These are phyloP conservation scores for Zophobas atratus DNA, from an alignment of 1,140 invertebrate genomes.

Conservation along the genomic window DNA sequence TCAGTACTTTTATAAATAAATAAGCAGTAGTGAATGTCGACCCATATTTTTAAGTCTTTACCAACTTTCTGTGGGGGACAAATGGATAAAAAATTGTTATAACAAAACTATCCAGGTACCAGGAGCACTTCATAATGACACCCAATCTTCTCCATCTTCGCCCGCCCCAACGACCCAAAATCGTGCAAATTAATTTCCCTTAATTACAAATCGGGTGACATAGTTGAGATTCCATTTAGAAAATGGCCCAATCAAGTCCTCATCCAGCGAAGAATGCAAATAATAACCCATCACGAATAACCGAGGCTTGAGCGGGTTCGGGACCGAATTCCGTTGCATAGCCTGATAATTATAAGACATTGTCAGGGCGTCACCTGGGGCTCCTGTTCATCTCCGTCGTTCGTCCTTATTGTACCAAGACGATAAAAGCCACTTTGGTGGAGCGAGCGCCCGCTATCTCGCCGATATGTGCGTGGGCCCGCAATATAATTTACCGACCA, in stretches of 20 bases:
- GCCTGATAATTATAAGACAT: constrained; percentile 58
- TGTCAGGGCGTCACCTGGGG: constrained; percentile 60
- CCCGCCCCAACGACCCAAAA: too few species aligned
- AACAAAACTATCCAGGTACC: too few species aligned
- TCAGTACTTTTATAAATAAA: too few species aligned
- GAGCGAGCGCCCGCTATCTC: constrained; percentile 43
- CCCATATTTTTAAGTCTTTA: too few species aligned
- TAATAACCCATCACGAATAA: constrained; percentile 46
- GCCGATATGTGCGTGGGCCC: constrained; percentile 55
- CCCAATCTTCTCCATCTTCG: too few species aligned
- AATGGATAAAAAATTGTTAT: too few species aligned
- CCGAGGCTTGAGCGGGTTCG: constrained; percentile 30
- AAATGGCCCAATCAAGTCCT: constrained; percentile 2
- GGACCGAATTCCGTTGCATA: constrained; percentile 54
- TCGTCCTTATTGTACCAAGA: constrained; percentile 43
- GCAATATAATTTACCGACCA: constrained; percentile 62
- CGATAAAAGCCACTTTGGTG: constrained; percentile 52
- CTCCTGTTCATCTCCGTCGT: constrained; percentile 52
- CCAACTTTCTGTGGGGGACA: too few species aligned
- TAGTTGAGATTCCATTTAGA: constrained; percentile 7
- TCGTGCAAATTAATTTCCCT: not conserved
- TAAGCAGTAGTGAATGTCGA: too few species aligned
- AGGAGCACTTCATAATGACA: too few species aligned
- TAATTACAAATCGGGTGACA: constrained; percentile 7
- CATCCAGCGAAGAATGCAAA: constrained; percentile 54